Conservation (phyloP, 2,113 vertebrate genomes). For the Nycticebus coucang region DNA sequence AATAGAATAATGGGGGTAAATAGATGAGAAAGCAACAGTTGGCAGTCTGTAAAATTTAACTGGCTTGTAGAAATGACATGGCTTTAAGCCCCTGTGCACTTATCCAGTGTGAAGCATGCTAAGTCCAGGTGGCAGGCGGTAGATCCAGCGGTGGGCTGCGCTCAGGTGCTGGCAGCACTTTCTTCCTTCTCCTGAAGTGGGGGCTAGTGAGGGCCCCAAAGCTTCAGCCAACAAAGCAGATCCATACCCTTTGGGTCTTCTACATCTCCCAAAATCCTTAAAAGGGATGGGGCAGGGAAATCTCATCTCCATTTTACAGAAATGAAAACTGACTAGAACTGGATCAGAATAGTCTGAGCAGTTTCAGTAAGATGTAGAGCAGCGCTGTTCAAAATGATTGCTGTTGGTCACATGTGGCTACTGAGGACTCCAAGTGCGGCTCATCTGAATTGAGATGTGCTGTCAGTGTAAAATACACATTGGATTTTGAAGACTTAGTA, state of each 20-base stretch:
- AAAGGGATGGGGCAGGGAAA: no score
- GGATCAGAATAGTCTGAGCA: neutral
- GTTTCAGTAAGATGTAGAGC: neutral
- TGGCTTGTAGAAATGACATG: neutral
- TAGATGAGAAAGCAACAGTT: neutral
- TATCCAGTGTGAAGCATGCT: neutral
- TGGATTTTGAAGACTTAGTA: neutral
- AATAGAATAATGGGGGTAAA: neutral
- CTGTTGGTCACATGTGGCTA: fast-evolving
- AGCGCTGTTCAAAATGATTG: fast-evolving
- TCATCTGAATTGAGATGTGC: neutral
- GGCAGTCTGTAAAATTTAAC: neutral
- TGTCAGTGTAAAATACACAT: neutral
- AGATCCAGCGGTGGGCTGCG: neutral
- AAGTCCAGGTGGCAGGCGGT: neutral
- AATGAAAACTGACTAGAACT: neutral
- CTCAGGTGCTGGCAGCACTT: neutral
- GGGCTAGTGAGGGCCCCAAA: neutral
- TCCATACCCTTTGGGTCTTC: neutral
- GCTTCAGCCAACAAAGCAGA: neutral
- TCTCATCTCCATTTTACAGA: neutral
- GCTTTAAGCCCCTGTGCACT: neutral
- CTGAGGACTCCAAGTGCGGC: neutral
- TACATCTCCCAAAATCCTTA: neutral
- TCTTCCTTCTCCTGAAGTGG: neutral